Evolutionary conservation across 2,113 vertebrate genomes (phyloP).

Genomic region (Echinops telfairi): DNA sequence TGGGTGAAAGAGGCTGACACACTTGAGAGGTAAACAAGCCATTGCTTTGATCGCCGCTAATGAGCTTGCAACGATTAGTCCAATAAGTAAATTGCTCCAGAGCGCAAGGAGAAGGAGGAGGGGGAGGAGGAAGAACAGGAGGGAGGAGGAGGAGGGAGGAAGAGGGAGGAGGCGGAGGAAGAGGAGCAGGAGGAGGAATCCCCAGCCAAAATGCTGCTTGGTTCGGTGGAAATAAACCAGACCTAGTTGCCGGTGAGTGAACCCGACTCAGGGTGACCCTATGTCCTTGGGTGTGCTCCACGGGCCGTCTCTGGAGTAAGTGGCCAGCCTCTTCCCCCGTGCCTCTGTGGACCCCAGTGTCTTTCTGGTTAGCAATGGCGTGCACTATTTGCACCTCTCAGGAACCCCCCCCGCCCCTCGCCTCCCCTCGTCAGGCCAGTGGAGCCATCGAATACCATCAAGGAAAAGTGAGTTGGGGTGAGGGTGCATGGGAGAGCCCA

Average conservation of each 20-base stretch:
- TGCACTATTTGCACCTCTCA: background rate
- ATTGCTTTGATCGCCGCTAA: background rate
- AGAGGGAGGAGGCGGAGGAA: too few species aligned
- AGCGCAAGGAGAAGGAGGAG: too few species aligned
- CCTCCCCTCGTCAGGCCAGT: background rate
- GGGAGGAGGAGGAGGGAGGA: too few species aligned
- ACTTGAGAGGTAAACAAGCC: background rate
- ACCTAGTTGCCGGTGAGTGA: background rate
- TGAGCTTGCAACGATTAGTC: background rate
- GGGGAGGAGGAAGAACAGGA: too few species aligned
- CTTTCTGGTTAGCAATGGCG: background rate
- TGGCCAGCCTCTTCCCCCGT: background rate
- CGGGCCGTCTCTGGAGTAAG: background rate
- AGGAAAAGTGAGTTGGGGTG: background rate
- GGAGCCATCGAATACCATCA: background rate
- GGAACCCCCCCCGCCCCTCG: too few species aligned
- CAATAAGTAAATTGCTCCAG: background rate
- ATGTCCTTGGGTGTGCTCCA: background rate
- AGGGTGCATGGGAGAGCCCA: background rate
- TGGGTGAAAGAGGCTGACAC: fast-evolving
- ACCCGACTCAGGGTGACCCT: background rate
- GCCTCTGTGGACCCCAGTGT: background rate
- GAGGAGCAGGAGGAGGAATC: fast-evolving
- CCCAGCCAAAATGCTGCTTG: background rate
- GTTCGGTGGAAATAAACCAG: background rate